Evolutionary conservation across 2,888 invertebrate genomes (phyloP).

Genomic region (Hemicrepidius hirtus): DNA sequence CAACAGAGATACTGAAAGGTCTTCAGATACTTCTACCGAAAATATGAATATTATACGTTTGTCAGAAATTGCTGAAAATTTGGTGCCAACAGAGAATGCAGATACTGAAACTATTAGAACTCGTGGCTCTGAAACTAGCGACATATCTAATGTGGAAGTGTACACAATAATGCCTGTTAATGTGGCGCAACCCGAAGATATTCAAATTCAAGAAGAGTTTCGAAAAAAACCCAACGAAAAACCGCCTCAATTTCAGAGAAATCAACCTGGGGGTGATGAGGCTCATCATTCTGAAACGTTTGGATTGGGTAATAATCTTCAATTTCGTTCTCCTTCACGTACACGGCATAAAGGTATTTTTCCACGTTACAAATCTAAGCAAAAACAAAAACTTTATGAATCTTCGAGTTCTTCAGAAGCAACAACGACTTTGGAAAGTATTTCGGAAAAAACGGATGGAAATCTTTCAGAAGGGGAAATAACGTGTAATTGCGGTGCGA

Average conservation of each 20-base stretch:
- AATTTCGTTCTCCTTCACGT: no score
- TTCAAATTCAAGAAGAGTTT: no score
- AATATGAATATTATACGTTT: background rate
- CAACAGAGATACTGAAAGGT: no score
- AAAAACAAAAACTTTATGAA: background rate
- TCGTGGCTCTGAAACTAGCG: background rate
- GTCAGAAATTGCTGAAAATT: background rate
- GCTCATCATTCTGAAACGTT: no score
- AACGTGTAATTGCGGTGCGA: slow-evolving; percentile 59
- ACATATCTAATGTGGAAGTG: background rate
- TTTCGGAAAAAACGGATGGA: slow-evolving; percentile 45
- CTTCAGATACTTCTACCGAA: background rate
- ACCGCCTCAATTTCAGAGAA: background rate
- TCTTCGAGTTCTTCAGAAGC: background rate
- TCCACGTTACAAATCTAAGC: background rate
- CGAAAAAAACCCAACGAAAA: no score
- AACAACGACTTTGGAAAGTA: slow-evolving; percentile 31
- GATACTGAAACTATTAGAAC: no score
- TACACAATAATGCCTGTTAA: slow-evolving; percentile 18
- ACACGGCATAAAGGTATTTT: background rate
- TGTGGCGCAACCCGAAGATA: background rate
- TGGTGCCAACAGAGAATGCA: no score
- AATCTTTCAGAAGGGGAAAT: slow-evolving; percentile 63
- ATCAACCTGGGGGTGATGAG: slow-evolving; percentile 3
- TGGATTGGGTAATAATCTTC: no score